Evolutionary conservation across 2,797 vertebrate genomes (phyloP).

Genomic region (Morus bassanus): DNA sequence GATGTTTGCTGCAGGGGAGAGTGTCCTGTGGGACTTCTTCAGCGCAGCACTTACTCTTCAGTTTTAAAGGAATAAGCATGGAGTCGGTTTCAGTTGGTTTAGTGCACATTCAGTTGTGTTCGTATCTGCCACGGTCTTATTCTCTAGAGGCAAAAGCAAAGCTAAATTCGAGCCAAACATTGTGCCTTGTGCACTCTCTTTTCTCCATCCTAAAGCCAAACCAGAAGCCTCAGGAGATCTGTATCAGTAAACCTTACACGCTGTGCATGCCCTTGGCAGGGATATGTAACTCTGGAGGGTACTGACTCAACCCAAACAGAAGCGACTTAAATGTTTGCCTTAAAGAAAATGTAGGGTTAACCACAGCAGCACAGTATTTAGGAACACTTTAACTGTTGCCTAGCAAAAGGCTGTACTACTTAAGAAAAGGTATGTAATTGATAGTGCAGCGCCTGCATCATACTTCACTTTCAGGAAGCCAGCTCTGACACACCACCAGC

Average conservation of each 20-base stretch:
- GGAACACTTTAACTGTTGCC: neutral
- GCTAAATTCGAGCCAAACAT: neutral
- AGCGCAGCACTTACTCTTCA: neutral
- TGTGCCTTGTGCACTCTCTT: neutral
- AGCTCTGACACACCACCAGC: neutral
- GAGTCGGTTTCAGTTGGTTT: neutral
- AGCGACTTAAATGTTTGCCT: neutral
- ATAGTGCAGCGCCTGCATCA: neutral
- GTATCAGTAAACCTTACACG: neutral
- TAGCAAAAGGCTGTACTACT: neutral
- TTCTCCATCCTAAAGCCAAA: constrained; percentile 4
- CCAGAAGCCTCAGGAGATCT: neutral
- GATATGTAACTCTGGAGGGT: neutral
- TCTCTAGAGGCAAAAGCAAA: constrained; percentile 35
- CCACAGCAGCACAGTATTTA: neutral
- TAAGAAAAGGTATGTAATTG: neutral
- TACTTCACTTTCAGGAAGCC: neutral
- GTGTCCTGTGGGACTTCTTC: constrained; percentile 15
- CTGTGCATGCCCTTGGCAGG: neutral
- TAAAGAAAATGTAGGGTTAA: neutral
- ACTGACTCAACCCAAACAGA: neutral
- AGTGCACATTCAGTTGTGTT: neutral
- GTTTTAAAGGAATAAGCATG: neutral
- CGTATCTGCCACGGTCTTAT: neutral
- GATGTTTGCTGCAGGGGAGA: neutral